phyloP scores from a whole-genome alignment of 2,888 invertebrate genomes.

The Macaria liturata region DNA sequence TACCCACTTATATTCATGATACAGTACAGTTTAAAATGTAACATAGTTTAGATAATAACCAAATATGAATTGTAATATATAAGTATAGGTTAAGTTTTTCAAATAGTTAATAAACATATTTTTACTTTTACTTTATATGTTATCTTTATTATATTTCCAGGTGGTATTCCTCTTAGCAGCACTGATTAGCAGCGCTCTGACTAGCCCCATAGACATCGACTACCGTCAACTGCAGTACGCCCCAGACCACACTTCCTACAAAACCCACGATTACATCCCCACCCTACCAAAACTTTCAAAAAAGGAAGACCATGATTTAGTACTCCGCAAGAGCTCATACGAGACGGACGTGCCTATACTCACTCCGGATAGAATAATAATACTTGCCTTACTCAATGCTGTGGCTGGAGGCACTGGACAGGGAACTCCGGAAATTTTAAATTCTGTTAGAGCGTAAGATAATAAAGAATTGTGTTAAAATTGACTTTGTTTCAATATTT shows the following conservation, averaged over 20 bases:
- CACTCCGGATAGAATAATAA: background rate
- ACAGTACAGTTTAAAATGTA: too few relatives aligned
- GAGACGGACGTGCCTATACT: background rate
- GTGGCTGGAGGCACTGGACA: background rate
- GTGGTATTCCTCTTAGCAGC: background rate
- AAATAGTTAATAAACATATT: too few relatives aligned
- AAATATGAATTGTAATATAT: too few relatives aligned
- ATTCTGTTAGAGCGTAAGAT: conserved; percentile 1
- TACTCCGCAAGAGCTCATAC: background rate
- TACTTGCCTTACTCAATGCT: conserved; percentile 1
- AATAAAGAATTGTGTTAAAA: background rate
- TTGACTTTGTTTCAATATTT: background rate
- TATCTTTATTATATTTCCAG: background rate
- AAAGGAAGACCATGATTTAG: background rate
- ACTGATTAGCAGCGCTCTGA: background rate
- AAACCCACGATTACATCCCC: background rate
- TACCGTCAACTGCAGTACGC: background rate
- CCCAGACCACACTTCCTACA: conserved; percentile 1
- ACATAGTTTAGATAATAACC: too few relatives aligned
- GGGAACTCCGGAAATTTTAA: background rate
- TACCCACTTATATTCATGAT: too few relatives aligned
- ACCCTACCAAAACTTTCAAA: conserved; percentile 2
- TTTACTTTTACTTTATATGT: too few relatives aligned
- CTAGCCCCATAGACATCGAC: background rate
- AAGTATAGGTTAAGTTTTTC: too few relatives aligned